Evolutionary conservation across 1,140 invertebrate genomes (phyloP).

Genomic region (Ceratina calcarata): DNA sequence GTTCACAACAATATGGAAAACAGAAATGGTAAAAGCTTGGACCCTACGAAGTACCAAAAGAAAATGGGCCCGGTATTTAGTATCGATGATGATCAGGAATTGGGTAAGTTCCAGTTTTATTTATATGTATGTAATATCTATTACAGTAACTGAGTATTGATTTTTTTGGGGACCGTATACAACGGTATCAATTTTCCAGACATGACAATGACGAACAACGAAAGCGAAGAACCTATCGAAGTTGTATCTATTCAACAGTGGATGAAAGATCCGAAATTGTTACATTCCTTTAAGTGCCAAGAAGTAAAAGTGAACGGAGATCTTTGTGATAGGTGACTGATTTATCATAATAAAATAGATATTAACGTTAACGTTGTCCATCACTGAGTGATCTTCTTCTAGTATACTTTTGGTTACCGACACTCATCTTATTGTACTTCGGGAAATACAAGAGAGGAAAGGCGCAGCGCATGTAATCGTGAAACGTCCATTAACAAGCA

Average conservation of each 20-base stretch:
- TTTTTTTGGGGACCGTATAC: background rate
- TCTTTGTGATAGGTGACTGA: conserved; percentile 87
- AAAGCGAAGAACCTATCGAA: conserved; percentile 85
- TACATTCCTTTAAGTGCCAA: conserved; percentile 93
- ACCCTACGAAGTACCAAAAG: conserved; percentile 92
- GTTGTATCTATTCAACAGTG: conserved; percentile 87
- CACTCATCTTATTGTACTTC: conserved; percentile 92
- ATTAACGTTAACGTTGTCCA: too few relatives aligned
- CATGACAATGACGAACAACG: conserved; percentile 75
- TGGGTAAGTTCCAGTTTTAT: conserved; percentile 58
- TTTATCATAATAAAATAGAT: conserved; percentile 5
- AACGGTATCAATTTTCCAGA: conserved; percentile 62
- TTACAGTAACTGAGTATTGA: background rate
- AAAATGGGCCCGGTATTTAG: conserved; percentile 96
- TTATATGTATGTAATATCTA: background rate
- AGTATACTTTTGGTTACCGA: conserved; percentile 94
- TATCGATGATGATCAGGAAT: conserved; percentile 95
- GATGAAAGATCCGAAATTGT: conserved; percentile 91
- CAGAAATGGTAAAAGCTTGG: conserved; percentile 88
- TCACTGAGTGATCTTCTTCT: conserved; percentile 50
- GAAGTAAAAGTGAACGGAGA: conserved; percentile 94
- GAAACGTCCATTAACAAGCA: conserved; percentile 90
- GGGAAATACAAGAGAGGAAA: conserved; percentile 88
- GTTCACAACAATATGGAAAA: conserved; percentile 82
- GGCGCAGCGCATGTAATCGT: conserved; percentile 92